Base-by-base conservation (phyloP, 2,888 invertebrate species). In the Chaitophorus viminalis region DNA sequence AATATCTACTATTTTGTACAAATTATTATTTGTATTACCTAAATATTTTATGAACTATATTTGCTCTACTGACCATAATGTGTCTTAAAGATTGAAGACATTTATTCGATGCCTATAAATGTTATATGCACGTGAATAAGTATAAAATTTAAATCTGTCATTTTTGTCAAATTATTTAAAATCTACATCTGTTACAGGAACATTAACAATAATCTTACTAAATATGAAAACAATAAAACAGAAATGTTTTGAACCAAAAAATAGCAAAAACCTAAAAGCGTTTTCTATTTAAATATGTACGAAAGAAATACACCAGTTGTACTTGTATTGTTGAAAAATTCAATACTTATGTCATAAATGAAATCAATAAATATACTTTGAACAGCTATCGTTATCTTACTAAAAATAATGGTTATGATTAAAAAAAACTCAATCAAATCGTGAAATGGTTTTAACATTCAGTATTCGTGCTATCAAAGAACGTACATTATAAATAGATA, bases 261-360 rank as follows among this genome's bases (percentile, higher is more conserved):
- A 60, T 25, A 29, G n/a, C 65, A 33, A 60, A 77, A 77, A 31
- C 25, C n/a, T 31, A n/a, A n/a, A n/a, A 54, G 33, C 33, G 8
- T 78, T 77, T 78, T 78, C 78, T 54, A 25, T 78, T 78, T 60
- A 60, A 78, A 78, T 60, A 8, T 21, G 21, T 21, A n/a, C n/a
- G n/a, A n/a, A 39, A 6, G 3, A 46, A 17, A 36, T 78, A 60
- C 78, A 60, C 36, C 25, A 54, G 11, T n/a, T 21, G 33, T 21
- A n/a, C 54, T 6, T 33, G n/a, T 60, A 33, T 60, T 78, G n/a
- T 78, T 14, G 36, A 1, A 33, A 78, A 60, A 60, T 60, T 78
- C 18, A n/a, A 36, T 60, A 36, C 36, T n/a, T 36, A 60, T 36
- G 33, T 36, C 60, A 60, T 60, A 60, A 60, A 78, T 78, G n/a